Evolutionary conservation across 2,888 invertebrate genomes (phyloP), one percentile per base, ranked within the genome.

Genomic region (Melanostoma mellinum): DNA sequence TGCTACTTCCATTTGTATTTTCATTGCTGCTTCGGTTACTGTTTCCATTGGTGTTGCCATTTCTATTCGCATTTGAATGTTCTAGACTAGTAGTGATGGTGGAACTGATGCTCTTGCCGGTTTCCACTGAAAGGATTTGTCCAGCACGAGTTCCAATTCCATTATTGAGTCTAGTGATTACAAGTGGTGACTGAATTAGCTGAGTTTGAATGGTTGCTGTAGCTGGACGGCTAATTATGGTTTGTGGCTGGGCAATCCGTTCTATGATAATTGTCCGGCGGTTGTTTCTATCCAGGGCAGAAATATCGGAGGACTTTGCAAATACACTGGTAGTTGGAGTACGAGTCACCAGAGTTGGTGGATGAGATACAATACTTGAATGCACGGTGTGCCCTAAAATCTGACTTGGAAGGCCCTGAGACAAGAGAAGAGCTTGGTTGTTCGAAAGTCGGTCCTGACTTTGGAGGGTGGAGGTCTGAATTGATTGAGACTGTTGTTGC

Each of bases 401-500:
- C 32, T 88, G 87, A 3, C 79, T 76, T 30, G 90, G 90, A 44
- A 90, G 85, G 6, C 86, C 79, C 44, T 88, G 89, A 1, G 89
- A 86, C 3, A 89, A 63, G 0, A 89, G 85, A 10, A 90, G 50
- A 2, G 89, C 88, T 77, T 90, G 89, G 3, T 87, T 88, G 55
- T 86, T 88, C 60, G 86, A 86, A 3, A 89, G 80, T 36, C 88
- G 88, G 4, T 89, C 89, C 30, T 89, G 87, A 2, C 87, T 86
- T 69, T 88, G 88, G 8, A 86, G 85, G 10, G 86, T 71, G 38
- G 90, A 92, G 89, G 90, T 91, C 78, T 88, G 92, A 87, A 78
- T 88, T 53, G 91, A 60, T 80, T 86, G 87, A 32, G 89, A 89
- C 90, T 91, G 92, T 92, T 89, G 92, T 87, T 88, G 92, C 52